Percentiles rank a stretch among this genome's conserved stretches.
phyloP scores from a whole-genome alignment of 2,888 invertebrate genomes.

The Serripes groenlandicus region DNA sequence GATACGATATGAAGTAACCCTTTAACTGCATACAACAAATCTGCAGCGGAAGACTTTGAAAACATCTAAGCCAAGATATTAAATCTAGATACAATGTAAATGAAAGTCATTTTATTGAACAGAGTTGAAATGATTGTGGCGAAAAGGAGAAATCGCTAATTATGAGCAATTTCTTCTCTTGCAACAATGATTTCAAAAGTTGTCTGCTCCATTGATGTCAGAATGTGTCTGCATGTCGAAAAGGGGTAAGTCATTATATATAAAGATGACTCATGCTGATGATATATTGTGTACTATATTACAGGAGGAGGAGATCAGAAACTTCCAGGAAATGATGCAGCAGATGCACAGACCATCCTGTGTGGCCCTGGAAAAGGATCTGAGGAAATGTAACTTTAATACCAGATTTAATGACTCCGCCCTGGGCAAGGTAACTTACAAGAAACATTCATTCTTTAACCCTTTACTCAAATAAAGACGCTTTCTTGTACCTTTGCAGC shows the following conservation, averaged over 20 bases:
- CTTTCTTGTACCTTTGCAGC: too few species aligned
- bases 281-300: not conserved
- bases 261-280: too few species aligned
- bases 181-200: not conserved
- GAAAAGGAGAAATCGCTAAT: not conserved
- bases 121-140: too few species aligned
- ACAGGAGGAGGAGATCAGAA: constrained; percentile 83
- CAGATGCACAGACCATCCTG: constrained; percentile 85
- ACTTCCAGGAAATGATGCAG: constrained; percentile 66
- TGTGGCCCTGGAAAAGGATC: constrained; percentile 86
- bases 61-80: too few species aligned
- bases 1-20: too few species aligned
- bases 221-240: not conserved
- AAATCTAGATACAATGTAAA: too few species aligned
- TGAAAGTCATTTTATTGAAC: too few species aligned
- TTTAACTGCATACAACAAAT: too few species aligned
- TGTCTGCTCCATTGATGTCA: not conserved
- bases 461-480: too few species aligned
- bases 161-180: not conserved
- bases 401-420: constrained; percentile 85
- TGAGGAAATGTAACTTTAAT: constrained; percentile 78
- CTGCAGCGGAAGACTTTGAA: too few species aligned
- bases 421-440: constrained; percentile 88
- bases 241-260: not conserved
- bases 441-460: too few species aligned